phyloP scores from a whole-genome alignment of 2,113 vertebrate species.

The Nibea albiflora region DNA sequence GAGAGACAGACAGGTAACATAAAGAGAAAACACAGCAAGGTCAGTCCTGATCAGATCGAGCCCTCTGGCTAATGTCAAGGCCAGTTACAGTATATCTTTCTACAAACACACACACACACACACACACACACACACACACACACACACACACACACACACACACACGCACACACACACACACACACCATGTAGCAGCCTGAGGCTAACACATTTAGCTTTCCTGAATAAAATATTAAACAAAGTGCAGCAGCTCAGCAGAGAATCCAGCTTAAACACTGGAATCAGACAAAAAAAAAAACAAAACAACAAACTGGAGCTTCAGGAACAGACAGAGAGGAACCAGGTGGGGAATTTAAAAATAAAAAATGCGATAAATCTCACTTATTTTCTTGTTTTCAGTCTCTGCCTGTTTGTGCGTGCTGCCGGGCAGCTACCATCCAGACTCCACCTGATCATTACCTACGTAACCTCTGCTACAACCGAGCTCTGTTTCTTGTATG shows the following conservation, averaged over 20 bases:
- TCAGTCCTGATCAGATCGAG: slow-evolving; percentile 39
- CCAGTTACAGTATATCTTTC: slow-evolving; percentile 33
- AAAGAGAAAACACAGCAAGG: slow-evolving; percentile 33
- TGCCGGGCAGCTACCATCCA: too few relatives aligned
- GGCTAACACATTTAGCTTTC: slow-evolving; percentile 49
- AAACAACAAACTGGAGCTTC: slow-evolving; percentile 9
- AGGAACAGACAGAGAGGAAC: not conserved
- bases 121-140: slow-evolving; percentile 4
- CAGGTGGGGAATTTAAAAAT: not conserved
- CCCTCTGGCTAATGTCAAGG: slow-evolving; percentile 59
- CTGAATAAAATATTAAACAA: slow-evolving; percentile 57
- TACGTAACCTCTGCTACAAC: too few relatives aligned
- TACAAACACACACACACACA: not conserved
- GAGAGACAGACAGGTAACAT: slow-evolving; percentile 32
- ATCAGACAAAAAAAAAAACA: slow-evolving; percentile 13
- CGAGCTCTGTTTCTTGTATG: too few relatives aligned
- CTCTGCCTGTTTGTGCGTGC: too few relatives aligned
- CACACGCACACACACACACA: not conserved
- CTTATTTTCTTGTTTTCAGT: not conserved
- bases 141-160: not conserved
- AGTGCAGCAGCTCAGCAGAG: slow-evolving; percentile 16
- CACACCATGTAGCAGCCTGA: slow-evolving; percentile 21
- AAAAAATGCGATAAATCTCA: not conserved
- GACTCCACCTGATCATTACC: too few relatives aligned
- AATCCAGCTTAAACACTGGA: slow-evolving; percentile 27